These are phyloP conservation scores for Halcyon leucocephala DNA, from an alignment of 2,797 vertebrate species.

Conservation along the genomic window DNA sequence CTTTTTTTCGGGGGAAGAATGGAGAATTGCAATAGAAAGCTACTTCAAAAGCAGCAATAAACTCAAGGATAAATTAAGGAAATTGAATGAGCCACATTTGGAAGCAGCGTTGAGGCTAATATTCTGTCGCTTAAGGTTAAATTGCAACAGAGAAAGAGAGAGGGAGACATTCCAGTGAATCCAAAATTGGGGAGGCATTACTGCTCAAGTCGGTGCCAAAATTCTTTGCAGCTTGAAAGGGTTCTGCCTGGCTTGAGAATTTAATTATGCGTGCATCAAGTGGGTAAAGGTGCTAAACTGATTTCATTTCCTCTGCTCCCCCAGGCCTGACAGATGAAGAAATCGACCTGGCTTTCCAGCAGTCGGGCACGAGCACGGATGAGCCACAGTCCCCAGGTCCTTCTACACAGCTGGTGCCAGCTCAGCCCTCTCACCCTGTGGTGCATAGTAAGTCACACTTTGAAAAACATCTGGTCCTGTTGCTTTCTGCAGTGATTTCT, in stretches of 20 bases:
- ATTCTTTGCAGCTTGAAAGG: slow-evolving; percentile 50
- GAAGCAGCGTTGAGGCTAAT: slow-evolving; percentile 83
- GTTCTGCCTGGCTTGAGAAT: slow-evolving; percentile 44
- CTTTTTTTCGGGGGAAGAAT: slow-evolving; percentile 82
- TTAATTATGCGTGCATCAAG: slow-evolving; percentile 17
- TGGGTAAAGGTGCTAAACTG: slow-evolving; percentile 66
- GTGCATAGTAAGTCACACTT: slow-evolving; percentile 85
- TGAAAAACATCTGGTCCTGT: background rate
- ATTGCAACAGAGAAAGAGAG: slow-evolving; percentile 77
- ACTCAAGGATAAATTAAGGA: slow-evolving; percentile 88
- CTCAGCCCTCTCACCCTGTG: slow-evolving; percentile 79
- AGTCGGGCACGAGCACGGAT: slow-evolving; percentile 86
- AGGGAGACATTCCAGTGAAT: slow-evolving; percentile 76
- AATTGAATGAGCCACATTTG: slow-evolving; percentile 88
- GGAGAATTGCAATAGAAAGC: slow-evolving; percentile 82
- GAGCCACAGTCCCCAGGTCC: slow-evolving; percentile 81
- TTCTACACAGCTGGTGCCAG: slow-evolving; percentile 71
- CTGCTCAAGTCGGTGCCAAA: slow-evolving; percentile 55
- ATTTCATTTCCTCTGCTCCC: slow-evolving; percentile 66
- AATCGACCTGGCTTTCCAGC: slow-evolving; percentile 95
- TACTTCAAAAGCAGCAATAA: slow-evolving; percentile 86
- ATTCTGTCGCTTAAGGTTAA: slow-evolving; percentile 87
- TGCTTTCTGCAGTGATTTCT: background rate
- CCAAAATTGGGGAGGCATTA: slow-evolving; percentile 72
- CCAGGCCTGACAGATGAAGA: slow-evolving; percentile 95